Conservation (phyloP, 2,113 vertebrate genomes). For the Narcine bancroftii region DNA sequence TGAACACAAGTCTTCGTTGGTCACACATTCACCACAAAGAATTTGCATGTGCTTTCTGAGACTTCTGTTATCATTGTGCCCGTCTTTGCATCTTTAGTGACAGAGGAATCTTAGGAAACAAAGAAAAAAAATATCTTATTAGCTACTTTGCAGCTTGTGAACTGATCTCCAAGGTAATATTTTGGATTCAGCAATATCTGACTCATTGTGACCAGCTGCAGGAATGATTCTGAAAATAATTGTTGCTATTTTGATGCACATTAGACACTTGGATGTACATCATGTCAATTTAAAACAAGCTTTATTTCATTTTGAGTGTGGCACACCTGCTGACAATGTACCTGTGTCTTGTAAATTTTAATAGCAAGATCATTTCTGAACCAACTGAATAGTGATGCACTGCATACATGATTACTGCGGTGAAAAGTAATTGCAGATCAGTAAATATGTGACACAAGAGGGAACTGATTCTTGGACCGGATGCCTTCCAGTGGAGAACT, state of each 20-base stretch:
- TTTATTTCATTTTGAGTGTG: not conserved
- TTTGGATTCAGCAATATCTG: not conserved
- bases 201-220: not conserved
- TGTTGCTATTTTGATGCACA: not conserved
- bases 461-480: not conserved
- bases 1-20: too few species aligned
- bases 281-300: not conserved
- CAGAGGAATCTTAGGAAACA: not conserved
- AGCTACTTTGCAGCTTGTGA: not conserved
- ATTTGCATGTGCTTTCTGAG: too few species aligned
- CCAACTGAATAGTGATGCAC: not conserved
- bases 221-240: not conserved
- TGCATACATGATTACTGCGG: not conserved
- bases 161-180: not conserved
- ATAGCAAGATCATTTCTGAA: not conserved
- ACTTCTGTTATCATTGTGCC: not conserved
- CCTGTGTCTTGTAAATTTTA: not conserved
- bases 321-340: not conserved
- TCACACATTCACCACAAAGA: too few species aligned
- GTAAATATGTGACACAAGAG: too few species aligned
- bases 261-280: not conserved
- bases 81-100: not conserved
- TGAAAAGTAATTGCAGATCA: too few species aligned
- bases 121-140: too few species aligned
- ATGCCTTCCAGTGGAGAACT: not conserved